These are phyloP conservation scores for Oopsacas minuta DNA, from an alignment of 37 sponge, comb jelly and placozoan genomes.

Conservation along the genomic window DNA sequence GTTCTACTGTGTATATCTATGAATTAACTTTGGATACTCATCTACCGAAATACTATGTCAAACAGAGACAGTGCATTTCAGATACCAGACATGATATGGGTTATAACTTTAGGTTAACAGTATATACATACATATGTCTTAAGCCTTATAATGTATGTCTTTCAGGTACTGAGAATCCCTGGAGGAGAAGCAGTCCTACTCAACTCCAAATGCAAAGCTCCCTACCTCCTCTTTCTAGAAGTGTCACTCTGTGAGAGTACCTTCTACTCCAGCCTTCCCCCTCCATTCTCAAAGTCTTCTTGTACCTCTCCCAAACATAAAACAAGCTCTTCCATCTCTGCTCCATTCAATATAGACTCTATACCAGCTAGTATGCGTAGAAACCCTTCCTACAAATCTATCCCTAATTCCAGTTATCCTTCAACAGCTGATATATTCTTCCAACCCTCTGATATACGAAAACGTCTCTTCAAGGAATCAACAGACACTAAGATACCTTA, in stretches of 20 bases:
- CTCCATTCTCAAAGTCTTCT: not conserved
- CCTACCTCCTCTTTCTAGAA: conserved; percentile 71
- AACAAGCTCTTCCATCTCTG: not conserved
- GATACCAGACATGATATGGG: too few relatives aligned
- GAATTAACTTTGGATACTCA: too few relatives aligned
- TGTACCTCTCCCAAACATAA: not conserved
- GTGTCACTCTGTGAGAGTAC: conserved; percentile 56
- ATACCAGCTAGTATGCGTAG: not conserved
- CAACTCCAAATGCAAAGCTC: conserved; percentile 88
- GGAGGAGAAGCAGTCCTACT: conserved; percentile 73
- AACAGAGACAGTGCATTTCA: too few relatives aligned
- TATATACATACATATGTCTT: too few relatives aligned
- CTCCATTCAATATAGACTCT: not conserved
- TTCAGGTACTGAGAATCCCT: conserved; percentile 77
- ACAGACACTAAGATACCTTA: not conserved
- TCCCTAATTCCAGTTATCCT: not conserved
- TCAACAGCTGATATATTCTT: not conserved
- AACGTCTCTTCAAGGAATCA: not conserved
- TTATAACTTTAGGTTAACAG: too few relatives aligned
- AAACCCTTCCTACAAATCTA: not conserved
- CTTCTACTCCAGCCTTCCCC: conserved; percentile 55
- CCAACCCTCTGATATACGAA: not conserved
- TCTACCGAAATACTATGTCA: too few relatives aligned
- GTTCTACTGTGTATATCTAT: too few relatives aligned
- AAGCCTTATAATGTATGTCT: too few relatives aligned